These are phyloP conservation scores for Lymantria dispar DNA, from an alignment of 2,888 invertebrate species.

Conservation along the genomic window DNA sequence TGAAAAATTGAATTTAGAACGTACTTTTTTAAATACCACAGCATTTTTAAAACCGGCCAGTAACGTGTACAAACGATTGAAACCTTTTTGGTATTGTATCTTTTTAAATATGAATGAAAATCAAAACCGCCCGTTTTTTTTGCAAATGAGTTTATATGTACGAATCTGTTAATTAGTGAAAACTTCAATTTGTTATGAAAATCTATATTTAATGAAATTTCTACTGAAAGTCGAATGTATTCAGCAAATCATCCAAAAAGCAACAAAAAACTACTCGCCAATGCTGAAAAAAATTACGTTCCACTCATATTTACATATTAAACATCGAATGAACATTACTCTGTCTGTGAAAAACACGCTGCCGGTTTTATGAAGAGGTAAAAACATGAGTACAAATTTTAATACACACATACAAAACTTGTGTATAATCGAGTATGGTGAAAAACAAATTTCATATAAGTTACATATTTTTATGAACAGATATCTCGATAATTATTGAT, in stretches of 20 bases:
- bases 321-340: slow-evolving; percentile 44
- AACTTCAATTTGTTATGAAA: too few relatives aligned
- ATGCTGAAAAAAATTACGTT: slow-evolving; percentile 13
- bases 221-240: too few relatives aligned
- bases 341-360: slow-evolving; percentile 35
- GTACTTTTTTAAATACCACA: too few relatives aligned
- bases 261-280: background rate
- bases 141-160: too few relatives aligned
- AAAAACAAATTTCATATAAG: slow-evolving; percentile 28
- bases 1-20: too few relatives aligned
- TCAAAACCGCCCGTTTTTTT: too few relatives aligned
- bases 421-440: background rate
- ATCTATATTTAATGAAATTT: too few relatives aligned
- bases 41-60: too few relatives aligned
- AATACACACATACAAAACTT: slow-evolving; percentile 5
- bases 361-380: slow-evolving; percentile 40
- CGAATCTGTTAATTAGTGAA: too few relatives aligned
- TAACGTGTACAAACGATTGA: too few relatives aligned
- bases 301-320: slow-evolving; percentile 18
- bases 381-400: slow-evolving; percentile 39
- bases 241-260: background rate
- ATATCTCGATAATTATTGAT: background rate
- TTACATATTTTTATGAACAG: slow-evolving; percentile 26
- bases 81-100: too few relatives aligned
- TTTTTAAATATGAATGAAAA: too few relatives aligned